Evolutionary conservation across 2,888 invertebrate species (phyloP).

Genomic region (Melieria crassipennis): DNA sequence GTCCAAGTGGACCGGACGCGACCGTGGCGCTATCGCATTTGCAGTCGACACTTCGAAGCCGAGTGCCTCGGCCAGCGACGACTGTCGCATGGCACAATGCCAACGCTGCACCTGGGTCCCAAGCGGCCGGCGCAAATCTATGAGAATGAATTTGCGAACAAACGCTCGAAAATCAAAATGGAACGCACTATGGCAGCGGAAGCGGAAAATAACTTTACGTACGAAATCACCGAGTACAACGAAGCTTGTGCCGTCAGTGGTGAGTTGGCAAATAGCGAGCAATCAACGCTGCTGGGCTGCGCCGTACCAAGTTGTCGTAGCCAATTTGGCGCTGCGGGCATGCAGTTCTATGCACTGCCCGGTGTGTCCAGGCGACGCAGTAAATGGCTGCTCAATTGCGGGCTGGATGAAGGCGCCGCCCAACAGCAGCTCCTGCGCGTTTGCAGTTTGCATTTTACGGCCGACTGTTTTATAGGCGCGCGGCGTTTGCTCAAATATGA

Average conservation of each 20-base stretch:
- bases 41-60: slow-evolving; percentile 51
- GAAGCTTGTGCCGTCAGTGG: neutral
- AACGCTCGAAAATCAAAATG: neutral
- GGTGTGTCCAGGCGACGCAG: slow-evolving; percentile 29
- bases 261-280: neutral
- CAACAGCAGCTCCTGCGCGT: slow-evolving; percentile 15
- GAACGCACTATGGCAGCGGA: neutral
- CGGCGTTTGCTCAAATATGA: slow-evolving; percentile 36
- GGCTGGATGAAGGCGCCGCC: slow-evolving; percentile 12
- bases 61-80: slow-evolving; percentile 48
- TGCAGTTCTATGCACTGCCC: slow-evolving; percentile 43
- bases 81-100: slow-evolving; percentile 51
- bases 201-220: neutral
- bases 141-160: slow-evolving; percentile 17
- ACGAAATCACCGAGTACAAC: neutral
- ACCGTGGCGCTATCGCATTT: slow-evolving; percentile 54
- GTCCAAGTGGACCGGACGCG: slow-evolving; percentile 45
- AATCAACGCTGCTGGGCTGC: slow-evolving; percentile 21
- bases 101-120: slow-evolving; percentile 49
- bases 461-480: slow-evolving; percentile 34
- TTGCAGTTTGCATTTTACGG: slow-evolving; percentile 38
- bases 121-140: slow-evolving; percentile 22
- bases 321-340: slow-evolving; percentile 18
- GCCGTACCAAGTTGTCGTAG: slow-evolving; percentile 29
- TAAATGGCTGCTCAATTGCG: slow-evolving; percentile 42